phyloP scores from a whole-genome alignment of 2,888 invertebrate genomes.

The Lasioglossum marginatum region DNA sequence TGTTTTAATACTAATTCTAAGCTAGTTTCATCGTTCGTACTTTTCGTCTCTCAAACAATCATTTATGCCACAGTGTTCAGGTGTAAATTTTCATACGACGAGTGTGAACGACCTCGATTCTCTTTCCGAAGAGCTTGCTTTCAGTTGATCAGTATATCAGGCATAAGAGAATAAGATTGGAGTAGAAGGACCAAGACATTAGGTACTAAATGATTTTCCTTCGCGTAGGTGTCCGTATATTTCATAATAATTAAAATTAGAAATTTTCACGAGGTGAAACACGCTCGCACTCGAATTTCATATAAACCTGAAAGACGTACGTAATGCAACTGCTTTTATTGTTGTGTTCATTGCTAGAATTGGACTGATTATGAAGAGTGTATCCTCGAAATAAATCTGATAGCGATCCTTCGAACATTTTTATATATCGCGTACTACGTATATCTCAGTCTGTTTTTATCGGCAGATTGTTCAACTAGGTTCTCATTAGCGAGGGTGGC shows the following conservation, averaged over 20 bases:
- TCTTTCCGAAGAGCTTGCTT: constrained; percentile 31
- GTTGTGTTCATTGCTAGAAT: constrained; percentile 47
- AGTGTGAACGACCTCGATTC: constrained; percentile 20
- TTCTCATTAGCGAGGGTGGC: constrained; percentile 22
- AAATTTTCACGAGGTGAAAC: not conserved
- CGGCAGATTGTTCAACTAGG: constrained; percentile 31
- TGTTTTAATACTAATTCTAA: constrained; percentile 45
- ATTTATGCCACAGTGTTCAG: constrained; percentile 66
- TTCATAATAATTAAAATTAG: constrained; percentile 12
- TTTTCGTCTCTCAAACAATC: constrained; percentile 36
- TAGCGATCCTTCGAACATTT: constrained; percentile 36
- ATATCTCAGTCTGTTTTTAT: constrained; percentile 38
- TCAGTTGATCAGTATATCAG: constrained; percentile 22
- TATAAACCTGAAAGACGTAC: constrained; percentile 28
- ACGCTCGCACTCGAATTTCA: not conserved
- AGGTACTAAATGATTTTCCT: constrained; percentile 32
- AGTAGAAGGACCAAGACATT: constrained; percentile 56
- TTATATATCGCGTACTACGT: constrained; percentile 40
- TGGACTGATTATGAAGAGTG: constrained; percentile 33
- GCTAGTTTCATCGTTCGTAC: constrained; percentile 35
- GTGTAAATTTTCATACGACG: constrained; percentile 37
- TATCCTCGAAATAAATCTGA: constrained; percentile 25
- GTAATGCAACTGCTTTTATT: constrained; percentile 45
- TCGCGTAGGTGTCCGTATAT: constrained; percentile 10
- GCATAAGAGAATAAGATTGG: constrained; percentile 22